Evolutionary conservation across 2,797 vertebrate species (phyloP).

Genomic region (Steatocranus sp.): DNA sequence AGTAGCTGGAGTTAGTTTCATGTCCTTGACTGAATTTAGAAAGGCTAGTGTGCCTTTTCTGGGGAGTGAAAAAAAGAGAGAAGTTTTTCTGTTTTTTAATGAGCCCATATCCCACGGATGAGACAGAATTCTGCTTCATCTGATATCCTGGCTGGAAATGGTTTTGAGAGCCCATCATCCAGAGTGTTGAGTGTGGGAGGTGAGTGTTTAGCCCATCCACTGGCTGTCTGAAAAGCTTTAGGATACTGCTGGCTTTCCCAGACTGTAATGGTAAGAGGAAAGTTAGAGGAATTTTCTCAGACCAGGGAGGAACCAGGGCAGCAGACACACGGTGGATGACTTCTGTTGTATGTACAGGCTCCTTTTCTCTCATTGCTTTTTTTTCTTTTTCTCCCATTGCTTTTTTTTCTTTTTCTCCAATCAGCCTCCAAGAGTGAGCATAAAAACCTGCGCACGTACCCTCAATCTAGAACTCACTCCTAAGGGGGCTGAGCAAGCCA

Average conservation of each 20-base stretch:
- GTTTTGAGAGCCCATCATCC: conserved; percentile 5
- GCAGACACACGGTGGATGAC: not conserved
- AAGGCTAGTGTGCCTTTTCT: not conserved
- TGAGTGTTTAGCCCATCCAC: not conserved
- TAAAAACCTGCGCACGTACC: not conserved
- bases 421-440: not conserved
- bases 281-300: not conserved
- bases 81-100: not conserved
- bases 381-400: too few species aligned
- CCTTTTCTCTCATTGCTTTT: not conserved
- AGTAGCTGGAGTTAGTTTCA: not conserved
- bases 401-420: fast-evolving
- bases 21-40: not conserved
- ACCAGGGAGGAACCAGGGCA: not conserved
- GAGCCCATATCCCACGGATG: not conserved
- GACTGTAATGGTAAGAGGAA: not conserved
- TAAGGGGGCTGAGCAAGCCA: conserved; percentile 2
- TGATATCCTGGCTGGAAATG: not conserved
- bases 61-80: not conserved
- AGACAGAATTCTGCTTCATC: not conserved
- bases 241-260: not conserved
- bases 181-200: not conserved
- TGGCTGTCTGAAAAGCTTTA: not conserved
- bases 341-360: not conserved
- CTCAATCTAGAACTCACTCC: conserved; percentile 7